Conservation (phyloP, 2,888 invertebrate genomes). For the Empis livida region DNA sequence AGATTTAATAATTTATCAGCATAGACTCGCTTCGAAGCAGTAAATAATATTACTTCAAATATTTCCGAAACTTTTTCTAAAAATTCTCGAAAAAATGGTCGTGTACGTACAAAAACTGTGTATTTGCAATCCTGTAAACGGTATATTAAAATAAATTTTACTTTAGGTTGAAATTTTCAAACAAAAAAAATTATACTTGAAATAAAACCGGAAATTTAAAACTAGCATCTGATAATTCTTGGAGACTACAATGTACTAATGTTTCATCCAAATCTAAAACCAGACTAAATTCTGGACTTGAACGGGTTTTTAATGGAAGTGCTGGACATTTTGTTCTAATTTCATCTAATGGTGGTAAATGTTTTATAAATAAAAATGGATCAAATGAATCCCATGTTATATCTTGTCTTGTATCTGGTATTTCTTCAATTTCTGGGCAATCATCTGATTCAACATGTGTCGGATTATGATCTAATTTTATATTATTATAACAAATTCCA, state of each 20-base stretch:
- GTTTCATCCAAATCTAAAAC: conserved; percentile 75
- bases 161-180: background rate
- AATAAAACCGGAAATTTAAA: conserved; percentile 88
- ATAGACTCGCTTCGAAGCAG: conserved; percentile 90
- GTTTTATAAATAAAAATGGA: conserved; percentile 83
- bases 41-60: conserved; percentile 91
- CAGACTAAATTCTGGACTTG: conserved; percentile 86
- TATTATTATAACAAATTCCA: conserved; percentile 9
- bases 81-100: conserved; percentile 86
- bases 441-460: conserved; percentile 15
- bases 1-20: conserved; percentile 87
- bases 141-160: conserved; percentile 25
- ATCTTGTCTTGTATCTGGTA: conserved; percentile 16
- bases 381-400: conserved; percentile 68
- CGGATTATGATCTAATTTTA: conserved; percentile 9
- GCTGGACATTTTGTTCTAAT: conserved; percentile 56
- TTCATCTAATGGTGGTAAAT: conserved; percentile 70
- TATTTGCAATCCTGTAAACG: conserved; percentile 88
- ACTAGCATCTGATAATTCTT: conserved; percentile 81
- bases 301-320: conserved; percentile 79
- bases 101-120: conserved; percentile 71
- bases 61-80: conserved; percentile 72
- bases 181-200: conserved; percentile 40
- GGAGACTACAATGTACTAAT: conserved; percentile 86
- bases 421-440: conserved; percentile 19